Percentiles rank a stretch among this genome's conserved stretches.
phyloP scores from a whole-genome alignment of 2,797 vertebrate species.

The Falco cherrug region DNA sequence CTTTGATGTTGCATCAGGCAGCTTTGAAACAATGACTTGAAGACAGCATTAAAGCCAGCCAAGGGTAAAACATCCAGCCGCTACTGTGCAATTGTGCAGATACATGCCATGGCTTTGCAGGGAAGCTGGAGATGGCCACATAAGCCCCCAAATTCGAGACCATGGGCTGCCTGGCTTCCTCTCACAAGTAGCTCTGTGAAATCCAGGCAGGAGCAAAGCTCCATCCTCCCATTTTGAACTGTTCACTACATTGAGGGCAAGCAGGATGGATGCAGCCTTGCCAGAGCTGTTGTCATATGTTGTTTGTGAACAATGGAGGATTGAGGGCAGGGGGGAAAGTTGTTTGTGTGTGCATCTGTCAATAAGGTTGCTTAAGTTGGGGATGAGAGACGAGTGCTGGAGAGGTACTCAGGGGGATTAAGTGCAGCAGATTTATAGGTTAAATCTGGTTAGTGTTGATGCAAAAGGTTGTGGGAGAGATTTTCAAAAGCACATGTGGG shows the following conservation, averaged over 20 bases:
- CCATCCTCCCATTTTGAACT: not conserved
- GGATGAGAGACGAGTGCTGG: not conserved
- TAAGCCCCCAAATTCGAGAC: not conserved
- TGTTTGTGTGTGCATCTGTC: constrained; percentile 53
- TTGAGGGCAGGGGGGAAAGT: not conserved
- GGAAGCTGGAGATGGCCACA: not conserved
- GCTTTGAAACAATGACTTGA: not conserved
- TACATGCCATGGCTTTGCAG: not conserved
- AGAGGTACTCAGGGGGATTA: constrained; percentile 53
- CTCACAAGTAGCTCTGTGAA: not conserved
- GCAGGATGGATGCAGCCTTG: not conserved
- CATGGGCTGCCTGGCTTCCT: not conserved
- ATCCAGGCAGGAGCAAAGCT: not conserved
- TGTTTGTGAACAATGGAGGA: constrained; percentile 15
- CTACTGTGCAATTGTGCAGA: not conserved
- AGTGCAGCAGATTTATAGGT: constrained; percentile 58
- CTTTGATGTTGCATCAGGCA: constrained; percentile 30
- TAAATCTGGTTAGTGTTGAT: constrained; percentile 64
- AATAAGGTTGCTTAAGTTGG: constrained; percentile 43
- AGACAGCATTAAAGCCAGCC: not conserved
- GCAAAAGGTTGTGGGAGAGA: constrained; percentile 40
- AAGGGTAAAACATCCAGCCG: not conserved
- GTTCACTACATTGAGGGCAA: not conserved
- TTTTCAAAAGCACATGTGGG: constrained; percentile 35
- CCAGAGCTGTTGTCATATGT: not conserved